Evolutionary conservation across 1,140 invertebrate species (phyloP), one percentile per base, ranked within the genome.

Genomic region (Pseudachorutes palmiensis): DNA sequence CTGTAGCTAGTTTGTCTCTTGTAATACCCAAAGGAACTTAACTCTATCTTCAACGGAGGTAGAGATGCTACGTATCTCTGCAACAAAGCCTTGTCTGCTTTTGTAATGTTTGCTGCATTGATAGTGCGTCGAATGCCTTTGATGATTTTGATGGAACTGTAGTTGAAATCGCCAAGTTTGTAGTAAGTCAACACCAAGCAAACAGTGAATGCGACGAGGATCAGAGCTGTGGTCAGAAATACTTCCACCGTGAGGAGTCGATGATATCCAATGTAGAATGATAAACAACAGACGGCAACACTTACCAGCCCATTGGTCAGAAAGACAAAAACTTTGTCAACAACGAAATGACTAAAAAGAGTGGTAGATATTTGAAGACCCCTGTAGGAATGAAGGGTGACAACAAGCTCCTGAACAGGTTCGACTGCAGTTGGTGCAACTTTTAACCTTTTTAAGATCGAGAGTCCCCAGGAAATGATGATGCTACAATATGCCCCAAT

Each of bases 201-300:
- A 22, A 14, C 5, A 5, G 24, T 55, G 12, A 3, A 9, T 5
- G 24, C 24, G 12, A 55, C 24, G 24, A 26, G 5, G 51, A 24
- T 24, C 14, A 55, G 51, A 24, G 24, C 12, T 16, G 51, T 16
- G 24, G 51, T 12, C 9, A 26, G 14, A 5, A 26, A 5, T 14
- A 22, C 24, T 26, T 55, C 51, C 12, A 55, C 9, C 5, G 9
- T 3, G 14, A 55, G 24, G 3, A 14, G 51, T 5, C 24, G 12
- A 24, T 55, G 51, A 22, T 55, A 55, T 9, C 51, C 51, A 55
- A 55, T 55, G 51, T 45, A 45, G 36, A 45, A 12, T 19, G 36
- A 12, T 19, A 45, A 45, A 45, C 36, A 45, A n/a, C n/a, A n/a
- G n/a, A n/a, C n/a, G 36, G 36, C 36, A 45, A 45, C 36, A 45